Evolutionary conservation across 2,113 vertebrate genomes (phyloP), one percentile per base, ranked within the genome.

Genomic region (Grantiella picta): DNA sequence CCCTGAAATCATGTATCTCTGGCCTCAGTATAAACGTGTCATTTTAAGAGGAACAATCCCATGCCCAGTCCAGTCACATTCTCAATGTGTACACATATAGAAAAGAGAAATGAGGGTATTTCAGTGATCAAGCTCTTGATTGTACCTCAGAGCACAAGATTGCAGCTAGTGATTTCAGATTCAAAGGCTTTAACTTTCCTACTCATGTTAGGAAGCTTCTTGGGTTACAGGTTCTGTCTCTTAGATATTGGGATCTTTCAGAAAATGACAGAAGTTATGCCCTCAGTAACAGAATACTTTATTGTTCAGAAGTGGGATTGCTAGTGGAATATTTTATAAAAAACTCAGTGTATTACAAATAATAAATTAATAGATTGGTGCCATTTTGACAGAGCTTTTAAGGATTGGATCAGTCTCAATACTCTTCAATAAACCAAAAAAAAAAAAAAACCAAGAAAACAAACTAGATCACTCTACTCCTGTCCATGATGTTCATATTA

Each of bases 161-260:
- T 90, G 86, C 64, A 81, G 31, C 7, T 15, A 29, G 2, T 66
- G 28, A 89, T 77, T 82, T 95, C 59, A 69, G n/a, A 72, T 76
- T 88, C 71, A 76, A 82, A 76, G 38, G 38, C 11, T 91, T 86
- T 81, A 89, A 53, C 36, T 57, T 54, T 77, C 61, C 22, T 65
- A 56, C 47, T 83, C 31, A 24, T 42, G 10, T 28, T 65, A 89
- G 25, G 29, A 76, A 23, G 14, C 25, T 86, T 88, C 71, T 70
- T 28, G 25, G 40, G 10, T 78, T 84, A n/a, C 17, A 79, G 35
- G 33, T 22, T 82, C 31, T 87, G 24, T 33, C 27, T 7, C 10
- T 54, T 79, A 60, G 21, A 65, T 57, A 61, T 2, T 29, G 23
- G 10, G 15, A 59, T 66, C 44, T 73, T 61, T 86, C 54, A 86